Conservation (phyloP, 1,140 invertebrate species). For the Adoxophyes honmai region DNA sequence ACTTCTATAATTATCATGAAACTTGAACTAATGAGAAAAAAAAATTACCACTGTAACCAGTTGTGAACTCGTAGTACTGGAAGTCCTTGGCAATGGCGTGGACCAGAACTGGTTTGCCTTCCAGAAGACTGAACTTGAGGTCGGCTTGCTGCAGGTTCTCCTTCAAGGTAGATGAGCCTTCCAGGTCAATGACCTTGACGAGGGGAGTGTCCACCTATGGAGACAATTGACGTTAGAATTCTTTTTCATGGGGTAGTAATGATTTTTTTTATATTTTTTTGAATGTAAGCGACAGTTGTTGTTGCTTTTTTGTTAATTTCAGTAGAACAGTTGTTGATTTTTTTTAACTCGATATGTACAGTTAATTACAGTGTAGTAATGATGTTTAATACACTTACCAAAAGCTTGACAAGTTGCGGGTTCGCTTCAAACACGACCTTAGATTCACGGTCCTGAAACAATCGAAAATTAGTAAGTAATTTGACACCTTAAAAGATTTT, state of each 20-base stretch:
- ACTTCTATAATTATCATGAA: too few relatives aligned
- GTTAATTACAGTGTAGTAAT: too few relatives aligned
- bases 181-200: constrained; percentile 75
- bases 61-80: constrained; percentile 76
- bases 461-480: constrained; percentile 17
- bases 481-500: neutral
- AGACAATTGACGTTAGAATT: neutral
- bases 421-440: constrained; percentile 65
- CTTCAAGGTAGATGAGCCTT: constrained; percentile 63
- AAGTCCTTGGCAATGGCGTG: constrained; percentile 77
- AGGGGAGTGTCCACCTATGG: constrained; percentile 67
- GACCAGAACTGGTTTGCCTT: constrained; percentile 66
- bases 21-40: too few relatives aligned
- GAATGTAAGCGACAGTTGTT: too few relatives aligned
- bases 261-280: too few relatives aligned
- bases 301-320: too few relatives aligned
- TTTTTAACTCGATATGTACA: too few relatives aligned
- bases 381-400: constrained; percentile 42
- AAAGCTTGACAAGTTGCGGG: constrained; percentile 57
- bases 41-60: constrained; percentile 74
- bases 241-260: too few relatives aligned
- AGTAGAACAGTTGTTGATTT: too few relatives aligned
- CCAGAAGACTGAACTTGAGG: constrained; percentile 69
- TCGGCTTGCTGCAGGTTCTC: constrained; percentile 75
- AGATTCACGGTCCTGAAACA: constrained; percentile 58